These are phyloP conservation scores for Reinhardtius hippoglossoides DNA, from an alignment of 2,113 vertebrate species.

Conservation along the genomic window DNA sequence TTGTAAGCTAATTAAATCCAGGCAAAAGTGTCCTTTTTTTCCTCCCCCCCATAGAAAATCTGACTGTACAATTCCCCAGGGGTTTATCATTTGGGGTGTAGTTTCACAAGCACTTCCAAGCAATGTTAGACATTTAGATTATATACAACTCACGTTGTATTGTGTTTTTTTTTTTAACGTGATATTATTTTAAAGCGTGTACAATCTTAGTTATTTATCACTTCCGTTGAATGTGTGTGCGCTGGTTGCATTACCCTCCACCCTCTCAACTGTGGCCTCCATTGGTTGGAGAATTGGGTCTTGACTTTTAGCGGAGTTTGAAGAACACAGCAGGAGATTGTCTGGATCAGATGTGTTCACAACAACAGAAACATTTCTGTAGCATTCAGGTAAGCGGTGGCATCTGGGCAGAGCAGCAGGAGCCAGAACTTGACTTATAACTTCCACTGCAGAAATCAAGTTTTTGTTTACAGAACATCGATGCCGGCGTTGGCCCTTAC, in stretches of 20 bases:
- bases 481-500: too few species aligned
- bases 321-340: too few species aligned
- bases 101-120: constrained; percentile 74
- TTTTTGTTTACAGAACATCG: too few species aligned
- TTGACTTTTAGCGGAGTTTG: too few species aligned
- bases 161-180: background rate
- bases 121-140: constrained; percentile 62
- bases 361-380: too few species aligned
- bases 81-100: constrained; percentile 63
- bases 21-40: constrained; percentile 65
- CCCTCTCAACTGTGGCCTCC: background rate
- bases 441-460: too few species aligned
- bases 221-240: constrained; percentile 5
- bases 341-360: too few species aligned
- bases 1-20: constrained; percentile 85
- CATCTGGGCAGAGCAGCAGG: too few species aligned
- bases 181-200: constrained; percentile 45
- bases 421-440: too few species aligned
- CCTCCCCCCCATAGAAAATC: constrained; percentile 41
- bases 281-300: background rate
- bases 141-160: constrained; percentile 29
- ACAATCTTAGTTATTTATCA: constrained; percentile 32
- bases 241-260: background rate
- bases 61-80: constrained; percentile 56
- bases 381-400: too few species aligned